Percentiles rank a stretch among this genome's conserved stretches.
phyloP scores from a whole-genome alignment of 35 echinoderm and acorn worm species.

The Acanthaster planci region DNA sequence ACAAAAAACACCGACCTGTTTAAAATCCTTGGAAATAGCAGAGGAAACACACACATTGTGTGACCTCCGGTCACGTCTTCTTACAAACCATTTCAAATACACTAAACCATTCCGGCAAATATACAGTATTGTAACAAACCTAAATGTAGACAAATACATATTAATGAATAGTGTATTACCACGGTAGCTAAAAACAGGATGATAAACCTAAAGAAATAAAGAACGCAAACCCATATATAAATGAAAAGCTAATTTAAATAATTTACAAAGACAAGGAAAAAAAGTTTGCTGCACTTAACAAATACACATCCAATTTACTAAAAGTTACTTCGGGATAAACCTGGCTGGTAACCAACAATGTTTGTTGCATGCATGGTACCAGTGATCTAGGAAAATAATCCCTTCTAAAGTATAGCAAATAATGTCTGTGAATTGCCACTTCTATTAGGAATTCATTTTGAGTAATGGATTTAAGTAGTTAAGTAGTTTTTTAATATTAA shows the following conservation, averaged over 20 bases:
- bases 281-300: slow-evolving; percentile 7
- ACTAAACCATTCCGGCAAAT: neutral
- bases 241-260: slow-evolving; percentile 7
- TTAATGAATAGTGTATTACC: slow-evolving; percentile 21
- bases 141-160: slow-evolving; percentile 27
- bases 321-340: no score
- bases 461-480: no score
- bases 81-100: slow-evolving; percentile 21
- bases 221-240: slow-evolving; percentile 16
- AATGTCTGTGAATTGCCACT: no score
- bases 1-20: slow-evolving; percentile 1
- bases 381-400: no score
- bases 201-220: neutral
- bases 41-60: neutral
- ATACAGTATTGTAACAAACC: slow-evolving; percentile 24
- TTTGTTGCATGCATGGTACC: no score
- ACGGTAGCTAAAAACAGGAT: neutral
- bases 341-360: no score
- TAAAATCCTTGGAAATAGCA: slow-evolving; percentile 6
- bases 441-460: no score
- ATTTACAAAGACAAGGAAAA: slow-evolving; percentile 2
- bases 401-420: no score
- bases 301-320: neutral
- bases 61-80: neutral
- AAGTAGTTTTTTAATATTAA: no score